These are phyloP conservation scores for Isoperla grammatica DNA, from an alignment of 2,888 invertebrate genomes.

Conservation along the genomic window DNA sequence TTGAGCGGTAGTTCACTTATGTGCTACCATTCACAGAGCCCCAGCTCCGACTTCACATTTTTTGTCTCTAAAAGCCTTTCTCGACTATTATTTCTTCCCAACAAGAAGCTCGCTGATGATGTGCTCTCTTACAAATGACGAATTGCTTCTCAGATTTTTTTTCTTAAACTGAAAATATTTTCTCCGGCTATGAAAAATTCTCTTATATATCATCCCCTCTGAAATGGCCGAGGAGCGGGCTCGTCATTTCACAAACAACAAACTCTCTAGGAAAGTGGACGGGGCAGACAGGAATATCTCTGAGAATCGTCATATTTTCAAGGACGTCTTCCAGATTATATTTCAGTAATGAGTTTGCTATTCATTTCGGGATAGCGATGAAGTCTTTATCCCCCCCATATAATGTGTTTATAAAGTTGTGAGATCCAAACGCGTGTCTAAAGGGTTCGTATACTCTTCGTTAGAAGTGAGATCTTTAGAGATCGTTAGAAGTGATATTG, in stretches of 20 bases:
- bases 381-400: neutral
- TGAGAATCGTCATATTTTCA: slow-evolving; percentile 3
- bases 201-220: slow-evolving; percentile 11
- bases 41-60: too few relatives aligned
- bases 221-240: slow-evolving; percentile 8
- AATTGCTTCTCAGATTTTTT: slow-evolving; percentile 6
- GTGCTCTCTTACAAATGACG: neutral
- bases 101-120: too few relatives aligned
- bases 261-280: slow-evolving; percentile 1
- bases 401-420: slow-evolving; percentile 10
- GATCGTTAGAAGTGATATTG: too few relatives aligned
- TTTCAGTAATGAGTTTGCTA: slow-evolving; percentile 14
- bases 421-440: too few relatives aligned
- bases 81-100: too few relatives aligned
- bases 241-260: slow-evolving; percentile 17
- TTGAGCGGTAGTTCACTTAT: neutral
- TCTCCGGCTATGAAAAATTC: slow-evolving; percentile 1
- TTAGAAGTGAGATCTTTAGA: too few relatives aligned
- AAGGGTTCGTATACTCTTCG: too few relatives aligned
- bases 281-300: neutral
- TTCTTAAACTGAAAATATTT: slow-evolving; percentile 13
- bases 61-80: too few relatives aligned
- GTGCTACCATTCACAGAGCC: neutral
- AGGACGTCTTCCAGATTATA: slow-evolving; percentile 18
- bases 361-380: neutral